These are phyloP conservation scores for Triplophysa tibetana DNA, from an alignment of 2,113 vertebrate genomes.

Conservation along the genomic window DNA sequence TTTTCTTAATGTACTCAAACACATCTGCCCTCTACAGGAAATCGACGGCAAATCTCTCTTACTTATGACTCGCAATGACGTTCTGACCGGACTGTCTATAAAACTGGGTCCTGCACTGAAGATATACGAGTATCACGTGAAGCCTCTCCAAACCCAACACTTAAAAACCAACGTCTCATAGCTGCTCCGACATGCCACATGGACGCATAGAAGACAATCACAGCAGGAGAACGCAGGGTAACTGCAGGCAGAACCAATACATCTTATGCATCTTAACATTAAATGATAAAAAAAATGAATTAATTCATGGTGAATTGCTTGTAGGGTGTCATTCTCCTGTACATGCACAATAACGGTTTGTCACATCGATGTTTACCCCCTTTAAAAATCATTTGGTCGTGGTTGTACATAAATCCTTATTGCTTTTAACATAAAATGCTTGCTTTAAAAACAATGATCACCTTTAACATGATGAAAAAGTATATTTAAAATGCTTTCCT, in stretches of 20 bases:
- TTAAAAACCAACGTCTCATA: slow-evolving; percentile 90
- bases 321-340: slow-evolving; percentile 36
- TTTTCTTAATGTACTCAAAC: background rate
- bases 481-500: slow-evolving; percentile 36
- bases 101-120: slow-evolving; percentile 97
- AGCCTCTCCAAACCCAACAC: slow-evolving; percentile 95
- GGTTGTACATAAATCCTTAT: slow-evolving; percentile 42
- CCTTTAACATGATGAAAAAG: slow-evolving; percentile 32
- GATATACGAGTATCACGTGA: slow-evolving; percentile 98
- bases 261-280: slow-evolving; percentile 56
- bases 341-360: slow-evolving; percentile 30
- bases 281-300: slow-evolving; percentile 1
- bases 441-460: slow-evolving; percentile 29
- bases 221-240: slow-evolving; percentile 64
- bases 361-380: slow-evolving; percentile 13
- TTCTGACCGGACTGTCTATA: slow-evolving; percentile 96
- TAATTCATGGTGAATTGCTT: slow-evolving; percentile 43
- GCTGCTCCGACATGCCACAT: slow-evolving; percentile 48
- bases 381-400: slow-evolving; percentile 30
- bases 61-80: slow-evolving; percentile 97
- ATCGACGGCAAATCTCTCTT: slow-evolving; percentile 98
- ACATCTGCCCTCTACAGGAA: slow-evolving; percentile 78
- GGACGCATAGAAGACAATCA: slow-evolving; percentile 68
- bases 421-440: slow-evolving; percentile 16
- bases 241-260: slow-evolving; percentile 59